Conservation (phyloP, 2,888 invertebrate species). For the Amphipoea lucens region DNA sequence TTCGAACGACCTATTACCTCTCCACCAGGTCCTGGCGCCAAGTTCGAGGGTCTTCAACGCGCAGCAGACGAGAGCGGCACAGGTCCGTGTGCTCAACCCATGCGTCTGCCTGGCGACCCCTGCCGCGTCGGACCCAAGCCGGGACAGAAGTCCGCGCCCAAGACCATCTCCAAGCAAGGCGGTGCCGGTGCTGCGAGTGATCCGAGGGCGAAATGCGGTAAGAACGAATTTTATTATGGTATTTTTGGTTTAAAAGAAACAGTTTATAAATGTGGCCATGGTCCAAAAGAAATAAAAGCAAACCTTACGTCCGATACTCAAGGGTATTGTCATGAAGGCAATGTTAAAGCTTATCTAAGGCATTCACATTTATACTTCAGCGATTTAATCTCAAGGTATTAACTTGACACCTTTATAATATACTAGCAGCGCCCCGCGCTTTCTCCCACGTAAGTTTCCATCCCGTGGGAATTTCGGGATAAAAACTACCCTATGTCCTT, state of each 20-base stretch:
- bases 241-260: background rate
- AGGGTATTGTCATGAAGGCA: background rate
- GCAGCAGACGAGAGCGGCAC: slow-evolving; percentile 89
- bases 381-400: background rate
- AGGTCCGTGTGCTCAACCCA: slow-evolving; percentile 90
- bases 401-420: background rate
- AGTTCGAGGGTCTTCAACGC: slow-evolving; percentile 90
- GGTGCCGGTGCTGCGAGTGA: slow-evolving; percentile 73
- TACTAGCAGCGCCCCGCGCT: no score
- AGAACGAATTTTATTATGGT: no score
- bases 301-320: background rate
- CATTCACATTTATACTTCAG: background rate
- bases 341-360: background rate
- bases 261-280: background rate
- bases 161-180: slow-evolving; percentile 83
- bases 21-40: slow-evolving; percentile 86
- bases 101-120: slow-evolving; percentile 90
- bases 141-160: slow-evolving; percentile 75
- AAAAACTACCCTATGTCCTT: no score
- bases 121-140: slow-evolving; percentile 89
- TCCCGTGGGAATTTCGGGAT: no score
- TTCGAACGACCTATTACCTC: background rate
- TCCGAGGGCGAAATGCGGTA: slow-evolving; percentile 83
- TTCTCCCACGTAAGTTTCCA: no score
- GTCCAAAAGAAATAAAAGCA: background rate